A percentile compares a stretch with the other conserved stretches of the same genome.
phyloP scores from a whole-genome alignment of 2,113 vertebrate genomes.

The Loxodonta africana region DNA sequence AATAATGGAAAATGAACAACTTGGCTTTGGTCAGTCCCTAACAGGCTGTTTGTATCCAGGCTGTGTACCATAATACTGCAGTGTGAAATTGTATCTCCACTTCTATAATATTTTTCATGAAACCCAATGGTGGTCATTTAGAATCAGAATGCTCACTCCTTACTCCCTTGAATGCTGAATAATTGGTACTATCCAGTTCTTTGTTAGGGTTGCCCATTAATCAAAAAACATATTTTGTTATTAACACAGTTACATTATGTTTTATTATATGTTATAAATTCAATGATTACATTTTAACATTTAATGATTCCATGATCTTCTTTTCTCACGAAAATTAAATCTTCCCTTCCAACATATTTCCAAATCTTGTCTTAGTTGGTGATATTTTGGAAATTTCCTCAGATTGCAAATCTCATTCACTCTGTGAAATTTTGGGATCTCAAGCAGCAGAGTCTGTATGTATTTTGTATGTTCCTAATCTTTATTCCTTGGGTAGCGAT shows the following conservation, averaged over 20 bases:
- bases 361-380: background rate
- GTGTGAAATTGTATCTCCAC: background rate
- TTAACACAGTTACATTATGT: background rate
- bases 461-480: constrained; percentile 7
- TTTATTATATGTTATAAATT: background rate
- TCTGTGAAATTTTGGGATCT: constrained; percentile 38
- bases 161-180: background rate
- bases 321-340: constrained; percentile 36
- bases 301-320: background rate
- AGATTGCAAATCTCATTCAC: background rate
- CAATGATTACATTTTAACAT: background rate
- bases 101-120: constrained; percentile 51
- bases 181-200: constrained; percentile 20
- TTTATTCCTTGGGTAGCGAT: background rate
- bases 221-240: constrained; percentile 25
- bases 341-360: background rate
- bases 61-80: background rate
- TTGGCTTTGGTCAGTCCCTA: background rate
- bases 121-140: background rate
- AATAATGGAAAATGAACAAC: constrained; percentile 23
- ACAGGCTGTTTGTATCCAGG: constrained; percentile 10
- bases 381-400: background rate
- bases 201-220: background rate
- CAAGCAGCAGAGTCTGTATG: background rate
- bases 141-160: background rate